Evolutionary conservation across 1,140 invertebrate genomes (phyloP), one percentile per base, ranked within the genome.

Genomic region (Micrasema minimum): DNA sequence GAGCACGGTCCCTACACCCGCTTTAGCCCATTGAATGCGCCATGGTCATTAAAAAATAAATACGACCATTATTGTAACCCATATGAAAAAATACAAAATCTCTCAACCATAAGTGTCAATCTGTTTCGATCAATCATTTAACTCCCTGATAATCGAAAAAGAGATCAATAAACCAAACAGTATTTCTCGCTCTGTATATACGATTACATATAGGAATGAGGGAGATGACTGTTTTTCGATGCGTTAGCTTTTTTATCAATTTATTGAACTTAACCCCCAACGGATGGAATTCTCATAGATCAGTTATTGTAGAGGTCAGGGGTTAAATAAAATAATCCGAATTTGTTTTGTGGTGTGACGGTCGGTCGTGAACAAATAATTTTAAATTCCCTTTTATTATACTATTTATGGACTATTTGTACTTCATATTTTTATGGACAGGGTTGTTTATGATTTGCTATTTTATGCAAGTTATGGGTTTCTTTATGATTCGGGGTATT

Each of bases 321-420:
- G 72, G 72, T 74, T 74, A 74, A 74, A 71, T 74, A 64, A 64
- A 70, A 74, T 74, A 70, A 74, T 74, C 64, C 64, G 43, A 59
- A 74, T 37, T 48, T n/a, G 57, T 68, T 61, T 71, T 74, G 64
- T 74, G 26, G 41, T 12, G 31, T 67, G 10, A 43, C 64, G 53
- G 14, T 26, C 59, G 57, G 22, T 18, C 22, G 26, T 50, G 66
- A 72, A 69, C 71, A 72, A 72, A 72, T 67, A 57, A 55, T 57
- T 55, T 72, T 65, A 61, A 72, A 72, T 31, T 2, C 7, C 7
- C 2, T 31, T 31, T 31, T 31, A 31, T 31, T 31, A 31, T 31
- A 31, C n/a, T n/a, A n/a, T n/a, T n/a, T n/a, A n/a, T n/a, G n/a
- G n/a, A n/a, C n/a, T n/a, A n/a, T n/a, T n/a, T n/a, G n/a, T n/a